These are phyloP conservation scores for Carassius carassius DNA, from an alignment of 2,113 vertebrate genomes.

Conservation along the genomic window DNA sequence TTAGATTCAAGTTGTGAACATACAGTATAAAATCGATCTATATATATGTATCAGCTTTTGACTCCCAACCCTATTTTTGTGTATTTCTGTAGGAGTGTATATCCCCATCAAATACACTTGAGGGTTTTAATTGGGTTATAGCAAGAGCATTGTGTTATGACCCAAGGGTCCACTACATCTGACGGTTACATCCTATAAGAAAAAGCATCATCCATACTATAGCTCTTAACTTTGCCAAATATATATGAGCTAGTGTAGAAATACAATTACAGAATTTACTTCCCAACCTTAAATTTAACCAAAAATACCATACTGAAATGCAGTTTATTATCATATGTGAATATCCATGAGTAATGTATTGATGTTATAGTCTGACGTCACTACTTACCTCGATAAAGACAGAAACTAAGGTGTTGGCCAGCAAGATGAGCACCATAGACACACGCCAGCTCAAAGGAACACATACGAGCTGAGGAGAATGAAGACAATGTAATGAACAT, in stretches of 20 bases:
- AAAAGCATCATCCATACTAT: not conserved
- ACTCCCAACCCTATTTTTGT: not conserved
- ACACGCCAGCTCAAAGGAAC: conserved; percentile 87
- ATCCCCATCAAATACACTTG: not conserved
- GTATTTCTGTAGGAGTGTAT: not conserved
- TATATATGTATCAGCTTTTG: too few relatives aligned
- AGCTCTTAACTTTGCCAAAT: not conserved
- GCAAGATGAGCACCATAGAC: conserved; percentile 80
- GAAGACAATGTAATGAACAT: not conserved
- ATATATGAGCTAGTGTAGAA: not conserved
- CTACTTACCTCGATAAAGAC: conserved; percentile 88
- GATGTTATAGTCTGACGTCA: not conserved
- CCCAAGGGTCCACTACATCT: not conserved
- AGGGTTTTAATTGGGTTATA: conserved; percentile 40
- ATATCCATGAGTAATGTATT: not conserved
- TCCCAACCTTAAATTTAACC: not conserved
- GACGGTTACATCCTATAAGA: not conserved
- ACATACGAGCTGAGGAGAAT: conserved; percentile 84
- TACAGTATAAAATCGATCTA: too few relatives aligned
- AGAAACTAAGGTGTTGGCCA: conserved; percentile 81
- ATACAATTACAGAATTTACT: not conserved
- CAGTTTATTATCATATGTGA: not conserved
- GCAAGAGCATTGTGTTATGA: conserved; percentile 16
- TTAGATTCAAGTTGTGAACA: too few relatives aligned
- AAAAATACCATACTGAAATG: too few relatives aligned